phyloP scores from a whole-genome alignment of 2,888 invertebrate species.

The Oasisia sp. region DNA sequence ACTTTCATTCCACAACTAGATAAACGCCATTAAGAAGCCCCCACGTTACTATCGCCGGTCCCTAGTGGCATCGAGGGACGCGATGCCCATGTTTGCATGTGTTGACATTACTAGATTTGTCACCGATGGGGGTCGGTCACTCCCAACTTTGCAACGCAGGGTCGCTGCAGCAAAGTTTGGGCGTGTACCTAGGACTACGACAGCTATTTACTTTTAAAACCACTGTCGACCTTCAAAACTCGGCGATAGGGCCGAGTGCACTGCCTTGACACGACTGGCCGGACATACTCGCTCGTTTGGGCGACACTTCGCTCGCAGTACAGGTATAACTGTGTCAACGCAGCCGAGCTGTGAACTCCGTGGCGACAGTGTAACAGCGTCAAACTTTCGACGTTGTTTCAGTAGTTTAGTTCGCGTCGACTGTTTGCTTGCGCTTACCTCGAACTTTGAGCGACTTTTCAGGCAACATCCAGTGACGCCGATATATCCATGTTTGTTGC shows the following conservation, averaged over 20 bases:
- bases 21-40: not conserved
- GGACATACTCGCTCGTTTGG: not conserved
- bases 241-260: not conserved
- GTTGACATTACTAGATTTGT: not conserved
- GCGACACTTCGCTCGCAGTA: not conserved
- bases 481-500: not conserved
- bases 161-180: not conserved
- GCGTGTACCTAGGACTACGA: not conserved
- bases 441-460: not conserved
- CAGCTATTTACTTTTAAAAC: not conserved
- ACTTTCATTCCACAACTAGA: not conserved
- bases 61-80: not conserved
- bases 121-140: not conserved
- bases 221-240: not conserved
- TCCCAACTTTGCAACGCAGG: not conserved
- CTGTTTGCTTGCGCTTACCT: not conserved
- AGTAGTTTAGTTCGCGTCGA: not conserved
- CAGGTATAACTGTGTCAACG: conserved; percentile 9
- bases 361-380: not conserved
- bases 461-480: not conserved
- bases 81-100: not conserved
- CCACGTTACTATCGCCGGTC: not conserved
- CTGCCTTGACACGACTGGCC: not conserved
- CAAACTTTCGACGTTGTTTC: not conserved
- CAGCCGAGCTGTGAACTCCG: not conserved